Conservation (phyloP, 2,797 vertebrate species). For the Paguma larvata region DNA sequence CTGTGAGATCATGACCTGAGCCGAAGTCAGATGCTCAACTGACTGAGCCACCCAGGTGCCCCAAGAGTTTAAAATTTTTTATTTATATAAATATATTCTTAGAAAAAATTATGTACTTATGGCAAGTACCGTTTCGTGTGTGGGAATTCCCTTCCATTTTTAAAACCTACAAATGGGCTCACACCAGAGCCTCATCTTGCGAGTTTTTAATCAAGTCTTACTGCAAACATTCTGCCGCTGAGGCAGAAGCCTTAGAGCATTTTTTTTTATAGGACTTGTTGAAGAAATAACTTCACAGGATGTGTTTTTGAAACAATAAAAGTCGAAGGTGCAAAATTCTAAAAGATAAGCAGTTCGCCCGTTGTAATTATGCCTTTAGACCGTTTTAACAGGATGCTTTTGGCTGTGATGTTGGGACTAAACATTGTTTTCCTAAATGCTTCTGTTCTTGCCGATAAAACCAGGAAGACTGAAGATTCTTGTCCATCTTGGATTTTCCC, state of each 20-base stretch:
- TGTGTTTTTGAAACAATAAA: slow-evolving; percentile 30
- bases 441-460: background rate
- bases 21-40: too few relatives aligned
- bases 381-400: background rate
- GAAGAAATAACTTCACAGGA: background rate
- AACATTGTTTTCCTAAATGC: background rate
- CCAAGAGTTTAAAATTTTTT: background rate
- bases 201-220: background rate
- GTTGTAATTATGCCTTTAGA: background rate
- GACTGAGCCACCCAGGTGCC: too few relatives aligned
- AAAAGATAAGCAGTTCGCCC: background rate
- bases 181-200: background rate
- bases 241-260: background rate
- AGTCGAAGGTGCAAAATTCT: background rate
- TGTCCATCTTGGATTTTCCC: background rate
- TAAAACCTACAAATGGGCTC: background rate
- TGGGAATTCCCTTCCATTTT: background rate
- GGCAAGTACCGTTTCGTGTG: background rate
- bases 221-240: background rate
- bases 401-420: background rate
- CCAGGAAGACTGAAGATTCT: background rate
- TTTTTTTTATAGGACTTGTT: background rate
- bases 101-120: background rate
- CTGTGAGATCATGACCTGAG: too few relatives aligned
- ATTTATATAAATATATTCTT: background rate